These are phyloP conservation scores for Spermophilus dauricus DNA, from an alignment of 2,113 vertebrate genomes.

Conservation along the genomic window DNA sequence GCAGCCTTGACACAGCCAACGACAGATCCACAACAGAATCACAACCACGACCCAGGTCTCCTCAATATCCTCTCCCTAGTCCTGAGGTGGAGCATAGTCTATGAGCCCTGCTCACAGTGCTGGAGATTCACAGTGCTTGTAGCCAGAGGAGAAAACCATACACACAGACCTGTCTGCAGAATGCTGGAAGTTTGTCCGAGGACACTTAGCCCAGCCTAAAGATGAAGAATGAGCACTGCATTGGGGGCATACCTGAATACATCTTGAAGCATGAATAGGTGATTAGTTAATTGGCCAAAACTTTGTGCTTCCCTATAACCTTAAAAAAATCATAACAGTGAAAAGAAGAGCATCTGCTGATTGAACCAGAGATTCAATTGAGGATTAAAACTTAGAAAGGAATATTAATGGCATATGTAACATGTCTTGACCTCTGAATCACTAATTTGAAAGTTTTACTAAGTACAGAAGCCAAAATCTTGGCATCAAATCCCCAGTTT, in stretches of 20 bases:
- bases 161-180: neutral
- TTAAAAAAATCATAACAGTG: neutral
- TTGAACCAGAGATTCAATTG: neutral
- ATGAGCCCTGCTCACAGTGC: neutral
- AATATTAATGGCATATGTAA: neutral
- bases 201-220: neutral
- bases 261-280: neutral
- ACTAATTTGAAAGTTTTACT: slow-evolving; percentile 60
- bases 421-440: slow-evolving; percentile 52
- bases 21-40: neutral
- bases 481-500: neutral
- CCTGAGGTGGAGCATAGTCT: neutral
- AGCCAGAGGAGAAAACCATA: neutral
- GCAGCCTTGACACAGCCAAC: neutral
- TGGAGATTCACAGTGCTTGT: neutral
- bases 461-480: slow-evolving; percentile 39
- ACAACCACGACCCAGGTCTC: neutral
- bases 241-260: neutral
- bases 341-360: neutral
- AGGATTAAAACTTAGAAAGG: slow-evolving; percentile 49
- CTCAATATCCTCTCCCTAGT: neutral
- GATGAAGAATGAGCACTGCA: neutral
- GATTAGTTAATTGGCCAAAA: neutral
- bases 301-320: neutral
- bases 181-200: neutral